Evolutionary conservation across 2,888 invertebrate genomes (phyloP).

Genomic region (Andrena chrysosceles): DNA sequence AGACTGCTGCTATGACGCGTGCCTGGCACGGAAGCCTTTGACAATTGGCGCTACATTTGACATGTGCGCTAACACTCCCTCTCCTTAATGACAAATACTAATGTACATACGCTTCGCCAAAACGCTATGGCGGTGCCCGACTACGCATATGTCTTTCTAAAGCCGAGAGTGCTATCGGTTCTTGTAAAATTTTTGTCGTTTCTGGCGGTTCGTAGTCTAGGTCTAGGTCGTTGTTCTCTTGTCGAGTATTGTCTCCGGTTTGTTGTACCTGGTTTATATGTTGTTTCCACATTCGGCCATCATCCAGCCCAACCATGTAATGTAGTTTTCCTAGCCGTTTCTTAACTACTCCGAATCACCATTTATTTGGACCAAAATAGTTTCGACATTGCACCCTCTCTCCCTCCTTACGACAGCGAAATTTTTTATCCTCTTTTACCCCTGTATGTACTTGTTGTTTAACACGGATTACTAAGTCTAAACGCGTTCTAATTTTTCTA

Average conservation of each 20-base stretch:
- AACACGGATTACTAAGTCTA: neutral
- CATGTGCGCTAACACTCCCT: neutral
- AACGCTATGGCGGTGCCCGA: conserved; percentile 1
- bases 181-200: neutral
- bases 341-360: conserved; percentile 8
- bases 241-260: neutral
- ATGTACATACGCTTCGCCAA: neutral
- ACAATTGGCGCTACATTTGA: too few relatives aligned
- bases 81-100: neutral
- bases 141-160: neutral
- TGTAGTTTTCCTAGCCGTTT: neutral
- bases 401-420: neutral
- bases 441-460: neutral
- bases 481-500: conserved; percentile 10
- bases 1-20: too few relatives aligned
- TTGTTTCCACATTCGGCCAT: conserved; percentile 1
- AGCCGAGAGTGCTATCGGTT: neutral
- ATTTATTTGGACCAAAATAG: conserved; percentile 1
- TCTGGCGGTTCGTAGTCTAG: conserved; percentile 1
- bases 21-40: too few relatives aligned
- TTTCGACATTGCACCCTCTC: conserved; percentile 24
- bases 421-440: neutral
- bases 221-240: neutral
- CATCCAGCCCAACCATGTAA: neutral
- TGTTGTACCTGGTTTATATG: neutral